Evolutionary conservation across 2,113 vertebrate genomes (phyloP).

Genomic region (Eubucco bourcierii): DNA sequence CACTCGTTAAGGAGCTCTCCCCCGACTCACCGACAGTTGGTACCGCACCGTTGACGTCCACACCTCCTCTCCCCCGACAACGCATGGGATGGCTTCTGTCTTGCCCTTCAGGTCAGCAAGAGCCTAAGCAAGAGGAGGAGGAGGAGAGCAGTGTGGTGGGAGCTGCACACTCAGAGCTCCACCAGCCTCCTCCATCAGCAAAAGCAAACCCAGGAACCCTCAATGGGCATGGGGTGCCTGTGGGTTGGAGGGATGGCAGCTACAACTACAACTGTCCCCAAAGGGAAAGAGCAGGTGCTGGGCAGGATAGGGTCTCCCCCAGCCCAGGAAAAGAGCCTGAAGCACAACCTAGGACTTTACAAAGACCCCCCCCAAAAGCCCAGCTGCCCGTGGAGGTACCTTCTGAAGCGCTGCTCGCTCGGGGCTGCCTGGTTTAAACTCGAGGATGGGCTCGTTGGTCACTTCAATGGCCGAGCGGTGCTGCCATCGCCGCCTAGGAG

Average conservation of each 20-base stretch:
- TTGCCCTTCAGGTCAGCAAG: constrained; percentile 78
- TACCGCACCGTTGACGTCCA: constrained; percentile 87
- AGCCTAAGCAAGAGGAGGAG: constrained; percentile 71
- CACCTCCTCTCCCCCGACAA: constrained; percentile 89
- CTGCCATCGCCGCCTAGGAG: constrained; percentile 77
- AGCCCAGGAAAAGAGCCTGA: too few relatives aligned
- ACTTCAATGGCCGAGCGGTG: constrained; percentile 76
- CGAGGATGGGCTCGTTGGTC: constrained; percentile 89
- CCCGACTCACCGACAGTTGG: constrained; percentile 88
- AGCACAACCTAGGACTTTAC: too few relatives aligned
- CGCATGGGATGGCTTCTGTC: constrained; percentile 89
- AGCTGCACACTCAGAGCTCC: neutral
- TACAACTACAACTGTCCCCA: neutral
- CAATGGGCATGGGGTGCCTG: fast-evolving
- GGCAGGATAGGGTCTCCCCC: neutral
- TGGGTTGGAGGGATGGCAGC: neutral
- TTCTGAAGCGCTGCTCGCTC: constrained; percentile 83
- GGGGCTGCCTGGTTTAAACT: constrained; percentile 80
- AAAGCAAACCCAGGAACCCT: too few relatives aligned
- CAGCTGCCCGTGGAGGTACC: constrained; percentile 48
- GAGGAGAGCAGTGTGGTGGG: fast-evolving
- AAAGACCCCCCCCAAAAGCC: too few relatives aligned
- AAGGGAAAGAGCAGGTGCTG: neutral
- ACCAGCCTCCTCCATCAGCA: fast-evolving
- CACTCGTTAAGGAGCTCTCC: fast-evolving